Conservation (phyloP, 1,140 invertebrate species). For the Camponotus pennsylvanicus region DNA sequence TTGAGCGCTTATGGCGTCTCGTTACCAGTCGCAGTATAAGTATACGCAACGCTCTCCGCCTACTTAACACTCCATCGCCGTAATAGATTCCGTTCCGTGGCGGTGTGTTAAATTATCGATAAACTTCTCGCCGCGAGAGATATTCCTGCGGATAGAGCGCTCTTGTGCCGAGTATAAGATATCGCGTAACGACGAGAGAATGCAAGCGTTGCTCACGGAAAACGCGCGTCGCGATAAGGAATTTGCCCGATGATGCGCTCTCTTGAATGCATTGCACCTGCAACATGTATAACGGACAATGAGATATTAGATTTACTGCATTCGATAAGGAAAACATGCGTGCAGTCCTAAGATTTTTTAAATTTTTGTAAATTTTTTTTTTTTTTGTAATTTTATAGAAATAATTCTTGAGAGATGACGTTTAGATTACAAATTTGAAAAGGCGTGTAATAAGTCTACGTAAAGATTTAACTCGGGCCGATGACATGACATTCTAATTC, state of each 20-base stretch:
- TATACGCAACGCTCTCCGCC: neutral
- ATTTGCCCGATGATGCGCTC: slow-evolving; percentile 34
- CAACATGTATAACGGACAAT: neutral
- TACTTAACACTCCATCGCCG: slow-evolving; percentile 28
- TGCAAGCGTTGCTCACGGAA: neutral
- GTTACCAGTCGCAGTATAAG: neutral
- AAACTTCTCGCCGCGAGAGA: slow-evolving; percentile 46
- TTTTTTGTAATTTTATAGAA: neutral
- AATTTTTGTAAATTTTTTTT: neutral
- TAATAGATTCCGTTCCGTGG: slow-evolving; percentile 27
- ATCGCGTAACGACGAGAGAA: neutral
- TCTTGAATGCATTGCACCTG: slow-evolving; percentile 17
- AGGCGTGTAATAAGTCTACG: neutral
- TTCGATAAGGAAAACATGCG: neutral
- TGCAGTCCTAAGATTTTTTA: too few species aligned
- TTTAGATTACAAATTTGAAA: slow-evolving; percentile 14
- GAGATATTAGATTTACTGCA: neutral
- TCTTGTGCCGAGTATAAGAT: neutral
- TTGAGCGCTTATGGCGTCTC: slow-evolving; percentile 27
- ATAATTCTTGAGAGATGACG: neutral
- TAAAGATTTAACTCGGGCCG: slow-evolving; percentile 10
- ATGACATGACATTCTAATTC: slow-evolving; percentile 51
- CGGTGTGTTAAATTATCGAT: slow-evolving; percentile 52
- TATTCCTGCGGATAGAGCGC: slow-evolving; percentile 29
- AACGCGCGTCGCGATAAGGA: slow-evolving; percentile 28